These are phyloP conservation scores for Spongia lamella DNA, from an alignment of 37 sponge, comb jelly and placozoan species.

Conservation along the genomic window DNA sequence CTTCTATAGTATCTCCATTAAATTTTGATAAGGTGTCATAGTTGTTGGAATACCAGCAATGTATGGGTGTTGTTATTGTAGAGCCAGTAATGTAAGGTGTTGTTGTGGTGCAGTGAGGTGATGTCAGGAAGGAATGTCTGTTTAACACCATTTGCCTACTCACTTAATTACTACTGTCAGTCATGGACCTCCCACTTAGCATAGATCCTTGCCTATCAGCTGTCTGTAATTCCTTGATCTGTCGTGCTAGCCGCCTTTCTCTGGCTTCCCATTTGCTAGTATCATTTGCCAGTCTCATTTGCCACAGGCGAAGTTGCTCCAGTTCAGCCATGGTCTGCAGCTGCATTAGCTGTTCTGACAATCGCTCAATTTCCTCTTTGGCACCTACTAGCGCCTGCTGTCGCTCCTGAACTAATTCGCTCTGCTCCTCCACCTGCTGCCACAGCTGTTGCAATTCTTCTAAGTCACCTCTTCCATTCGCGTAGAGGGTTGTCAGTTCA, in stretches of 20 bases:
- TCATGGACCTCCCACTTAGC: no score
- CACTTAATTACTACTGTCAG: no score
- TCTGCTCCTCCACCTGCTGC: slow-evolving; percentile 12
- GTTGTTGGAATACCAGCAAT: neutral
- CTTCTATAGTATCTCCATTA: neutral
- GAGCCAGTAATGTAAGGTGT: no score
- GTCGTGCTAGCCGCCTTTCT: slow-evolving; percentile 15
- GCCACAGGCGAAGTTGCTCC: slow-evolving; percentile 2
- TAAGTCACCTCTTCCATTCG: neutral
- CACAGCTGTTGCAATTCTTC: neutral
- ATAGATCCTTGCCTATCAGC: neutral
- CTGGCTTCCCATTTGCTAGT: slow-evolving; percentile 27
- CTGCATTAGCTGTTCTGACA: neutral
- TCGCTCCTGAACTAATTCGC: no score
- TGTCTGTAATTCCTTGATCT: neutral
- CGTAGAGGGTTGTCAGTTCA: slow-evolving; percentile 27
- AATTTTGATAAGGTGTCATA: slow-evolving; percentile 6
- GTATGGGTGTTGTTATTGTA: no score
- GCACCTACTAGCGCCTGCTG: neutral
- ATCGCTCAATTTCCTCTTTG: neutral
- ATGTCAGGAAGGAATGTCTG: no score
- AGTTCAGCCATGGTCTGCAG: neutral
- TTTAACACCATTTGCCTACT: no score
- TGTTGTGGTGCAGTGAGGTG: no score
- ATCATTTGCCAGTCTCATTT: slow-evolving; percentile 6